Evolutionary conservation across 2,113 vertebrate genomes (phyloP).

Genomic region (Silurus meridionalis): DNA sequence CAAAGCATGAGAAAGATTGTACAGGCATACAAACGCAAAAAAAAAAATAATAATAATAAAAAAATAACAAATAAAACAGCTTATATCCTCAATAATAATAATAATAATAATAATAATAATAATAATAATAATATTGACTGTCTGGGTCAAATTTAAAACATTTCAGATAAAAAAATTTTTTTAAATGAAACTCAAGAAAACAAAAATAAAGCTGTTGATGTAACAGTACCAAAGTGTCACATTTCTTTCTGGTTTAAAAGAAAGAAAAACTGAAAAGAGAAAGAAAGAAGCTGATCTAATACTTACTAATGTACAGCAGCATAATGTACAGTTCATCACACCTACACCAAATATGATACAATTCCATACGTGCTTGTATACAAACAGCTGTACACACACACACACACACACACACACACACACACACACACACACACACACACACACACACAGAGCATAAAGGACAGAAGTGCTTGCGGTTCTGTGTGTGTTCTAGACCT

Average conservation of each 20-base stretch:
- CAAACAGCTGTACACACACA: conserved; percentile 30
- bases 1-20: neutral
- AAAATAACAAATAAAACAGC: no score
- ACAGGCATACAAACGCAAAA: conserved; percentile 13
- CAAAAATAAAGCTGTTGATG: neutral
- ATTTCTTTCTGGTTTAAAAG: neutral
- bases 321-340: conserved; percentile 35
- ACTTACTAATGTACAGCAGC: conserved; percentile 32
- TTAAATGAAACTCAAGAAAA: conserved; percentile 1
- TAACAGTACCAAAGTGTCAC: conserved; percentile 45
- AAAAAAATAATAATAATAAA: no score
- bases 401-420: conserved; percentile 1
- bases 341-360: conserved; percentile 21
- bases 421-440: conserved; percentile 29
- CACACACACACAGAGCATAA: neutral
- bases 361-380: conserved; percentile 26
- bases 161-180: neutral
- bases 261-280: neutral
- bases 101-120: neutral
- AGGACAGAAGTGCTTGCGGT: neutral
- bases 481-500: neutral
- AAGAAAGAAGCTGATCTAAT: neutral
- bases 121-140: no score
- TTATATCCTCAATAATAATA: neutral
- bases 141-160: neutral